Base-by-base conservation (phyloP, 2,888 invertebrate genomes). In the Panzeria rudis region DNA sequence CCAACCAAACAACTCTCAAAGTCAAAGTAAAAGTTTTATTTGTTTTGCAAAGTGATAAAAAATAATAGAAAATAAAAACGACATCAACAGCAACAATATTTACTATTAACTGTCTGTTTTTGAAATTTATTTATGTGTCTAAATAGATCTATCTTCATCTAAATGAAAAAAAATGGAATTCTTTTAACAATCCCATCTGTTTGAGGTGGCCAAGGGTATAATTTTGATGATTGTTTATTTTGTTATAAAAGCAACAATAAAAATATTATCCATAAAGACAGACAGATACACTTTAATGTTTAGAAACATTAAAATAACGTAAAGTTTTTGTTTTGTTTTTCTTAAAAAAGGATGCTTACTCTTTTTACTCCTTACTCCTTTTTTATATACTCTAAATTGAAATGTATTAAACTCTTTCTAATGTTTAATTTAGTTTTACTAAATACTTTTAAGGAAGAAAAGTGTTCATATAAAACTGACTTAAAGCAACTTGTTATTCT, bases 161-260 rank as follows among this genome's bases (percentile, higher is more conserved):
- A 61, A 78, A 52, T 73, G 56, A 68, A 17, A 61, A 38, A n/a
- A 5, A 29, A n/a, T n/a, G 17, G 25, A 9, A 25, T 23, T 13
- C 56, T 59, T 29, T 71, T 25, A 23, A n/a, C 38, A 75, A 73
- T 47, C 79, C 73, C 81, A 72, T 75, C 82, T 75, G 73, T 62
- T 75, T 66, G 71, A 85, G 85, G 85, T 85, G 85, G 82, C 85
- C 85, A 82, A 82, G 85, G 85, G 82, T 85, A 82, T 85, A 78
- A 82, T 85, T 85, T 85, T 82, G 78, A 85, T 82, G 78, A 85
- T 85, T 85, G 85, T 85, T 85, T 85, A 82, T 85, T 85, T 75
- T 85, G 85, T 79, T 85, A 71, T 82, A 79, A 78, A 82, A 79
- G 23, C 61, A 68, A 56, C 68, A 69, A 73, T 62, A 68, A 77